phyloP scores from a whole-genome alignment of 1,140 invertebrate species.

The Brachionus angularis region DNA sequence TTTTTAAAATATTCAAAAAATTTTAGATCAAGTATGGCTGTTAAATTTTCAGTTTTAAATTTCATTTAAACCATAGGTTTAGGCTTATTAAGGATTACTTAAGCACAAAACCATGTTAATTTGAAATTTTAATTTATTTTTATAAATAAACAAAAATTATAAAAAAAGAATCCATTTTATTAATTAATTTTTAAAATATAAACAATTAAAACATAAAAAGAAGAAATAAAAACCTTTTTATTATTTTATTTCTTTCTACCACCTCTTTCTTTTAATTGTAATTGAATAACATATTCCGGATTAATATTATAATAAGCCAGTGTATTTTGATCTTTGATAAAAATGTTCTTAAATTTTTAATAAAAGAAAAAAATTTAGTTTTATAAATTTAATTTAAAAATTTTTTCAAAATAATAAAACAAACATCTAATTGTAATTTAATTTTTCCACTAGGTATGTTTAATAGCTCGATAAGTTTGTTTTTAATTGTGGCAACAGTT shows the following conservation, averaged over 20 bases:
- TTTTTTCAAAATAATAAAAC: constrained; percentile 47
- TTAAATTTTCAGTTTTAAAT: no score
- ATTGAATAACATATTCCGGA: constrained; percentile 73
- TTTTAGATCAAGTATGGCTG: no score
- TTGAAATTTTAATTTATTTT: no score
- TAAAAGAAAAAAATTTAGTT: constrained; percentile 50
- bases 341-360: constrained; percentile 88
- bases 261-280: constrained; percentile 93
- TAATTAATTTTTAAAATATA: not conserved
- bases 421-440: constrained; percentile 82
- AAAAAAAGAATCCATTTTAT: no score
- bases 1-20: no score
- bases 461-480: constrained; percentile 78
- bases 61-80: no score
- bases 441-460: constrained; percentile 95
- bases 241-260: constrained; percentile 88
- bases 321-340: constrained; percentile 92
- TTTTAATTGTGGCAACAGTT: constrained; percentile 69
- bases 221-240: not conserved
- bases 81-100: no score
- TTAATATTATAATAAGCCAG: constrained; percentile 92
- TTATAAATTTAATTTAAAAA: constrained; percentile 5
- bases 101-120: no score
- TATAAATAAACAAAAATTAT: no score
- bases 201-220: not conserved